These are phyloP conservation scores for Sinopyrophorus schimmeli DNA, from an alignment of 2,888 invertebrate species.

Conservation along the genomic window DNA sequence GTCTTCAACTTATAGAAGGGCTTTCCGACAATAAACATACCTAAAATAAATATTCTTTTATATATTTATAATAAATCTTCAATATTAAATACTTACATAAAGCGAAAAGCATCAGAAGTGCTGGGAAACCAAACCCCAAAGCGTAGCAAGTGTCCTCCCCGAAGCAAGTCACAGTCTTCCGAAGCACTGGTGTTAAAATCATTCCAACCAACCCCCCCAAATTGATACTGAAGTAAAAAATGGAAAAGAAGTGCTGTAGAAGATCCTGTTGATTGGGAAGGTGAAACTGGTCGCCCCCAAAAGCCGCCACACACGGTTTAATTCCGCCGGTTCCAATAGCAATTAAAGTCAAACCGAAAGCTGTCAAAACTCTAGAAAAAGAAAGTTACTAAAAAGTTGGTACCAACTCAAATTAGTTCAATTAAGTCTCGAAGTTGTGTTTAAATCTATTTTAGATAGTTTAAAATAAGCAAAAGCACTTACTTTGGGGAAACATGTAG, in stretches of 20 bases:
- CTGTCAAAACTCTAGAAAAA: constrained; percentile 57
- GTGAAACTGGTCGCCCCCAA: constrained; percentile 83
- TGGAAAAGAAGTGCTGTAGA: constrained; percentile 75
- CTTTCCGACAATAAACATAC: constrained; percentile 71
- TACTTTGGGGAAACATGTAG: constrained; percentile 62
- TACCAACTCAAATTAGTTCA: too few relatives aligned
- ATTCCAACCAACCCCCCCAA: constrained; percentile 67
- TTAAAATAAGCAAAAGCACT: constrained; percentile 46
- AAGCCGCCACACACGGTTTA: constrained; percentile 85
- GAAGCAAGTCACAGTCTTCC: constrained; percentile 68
- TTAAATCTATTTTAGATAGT: too few relatives aligned
- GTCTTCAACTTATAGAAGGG: constrained; percentile 70
- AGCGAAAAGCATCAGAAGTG: constrained; percentile 69
- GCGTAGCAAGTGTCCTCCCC: constrained; percentile 72
- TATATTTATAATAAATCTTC: background rate
- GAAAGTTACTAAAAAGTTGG: too few relatives aligned
- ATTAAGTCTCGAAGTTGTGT: too few relatives aligned
- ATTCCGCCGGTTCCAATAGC: constrained; percentile 83
- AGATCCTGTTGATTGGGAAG: constrained; percentile 69
- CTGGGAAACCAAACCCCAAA: constrained; percentile 78
- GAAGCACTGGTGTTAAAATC: constrained; percentile 72
- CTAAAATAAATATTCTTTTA: constrained; percentile 54
- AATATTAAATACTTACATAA: constrained; percentile 63
- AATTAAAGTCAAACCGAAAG: constrained; percentile 63
- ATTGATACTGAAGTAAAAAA: constrained; percentile 84